phyloP scores from a whole-genome alignment of 2,888 invertebrate genomes.

The Zonitis immaculata region DNA sequence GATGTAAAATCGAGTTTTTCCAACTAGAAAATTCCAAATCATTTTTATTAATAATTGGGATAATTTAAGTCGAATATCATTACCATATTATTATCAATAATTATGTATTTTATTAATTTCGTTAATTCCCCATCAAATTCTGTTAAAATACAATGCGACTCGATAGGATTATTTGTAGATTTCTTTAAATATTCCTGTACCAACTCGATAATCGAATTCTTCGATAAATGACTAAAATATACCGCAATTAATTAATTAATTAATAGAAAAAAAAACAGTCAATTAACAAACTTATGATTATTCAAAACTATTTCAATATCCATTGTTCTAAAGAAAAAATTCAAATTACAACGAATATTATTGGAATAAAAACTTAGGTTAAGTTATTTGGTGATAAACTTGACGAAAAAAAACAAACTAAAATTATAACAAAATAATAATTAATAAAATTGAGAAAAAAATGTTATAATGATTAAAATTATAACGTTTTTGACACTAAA shows the following conservation, averaged over 20 bases:
- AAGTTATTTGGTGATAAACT: background rate
- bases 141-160: background rate
- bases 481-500: too few species aligned
- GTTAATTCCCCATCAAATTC: background rate
- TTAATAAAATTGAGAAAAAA: too few species aligned
- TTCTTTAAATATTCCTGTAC: constrained; percentile 34
- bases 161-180: background rate
- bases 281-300: constrained; percentile 28
- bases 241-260: background rate
- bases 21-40: constrained; percentile 3
- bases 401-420: background rate
- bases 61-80: too few species aligned
- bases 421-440: background rate
- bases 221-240: constrained; percentile 12
- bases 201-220: constrained; percentile 27
- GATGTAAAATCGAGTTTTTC: constrained; percentile 5
- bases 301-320: constrained; percentile 36
- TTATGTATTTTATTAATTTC: background rate
- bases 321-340: constrained; percentile 6
- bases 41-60: too few species aligned
- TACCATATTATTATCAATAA: background rate
- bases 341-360: constrained; percentile 2
- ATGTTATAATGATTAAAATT: too few species aligned
- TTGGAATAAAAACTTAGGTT: background rate
- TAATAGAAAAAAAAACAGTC: too few species aligned